Base-by-base conservation (phyloP, 2,113 vertebrate species). In the Regulus satrapa region DNA sequence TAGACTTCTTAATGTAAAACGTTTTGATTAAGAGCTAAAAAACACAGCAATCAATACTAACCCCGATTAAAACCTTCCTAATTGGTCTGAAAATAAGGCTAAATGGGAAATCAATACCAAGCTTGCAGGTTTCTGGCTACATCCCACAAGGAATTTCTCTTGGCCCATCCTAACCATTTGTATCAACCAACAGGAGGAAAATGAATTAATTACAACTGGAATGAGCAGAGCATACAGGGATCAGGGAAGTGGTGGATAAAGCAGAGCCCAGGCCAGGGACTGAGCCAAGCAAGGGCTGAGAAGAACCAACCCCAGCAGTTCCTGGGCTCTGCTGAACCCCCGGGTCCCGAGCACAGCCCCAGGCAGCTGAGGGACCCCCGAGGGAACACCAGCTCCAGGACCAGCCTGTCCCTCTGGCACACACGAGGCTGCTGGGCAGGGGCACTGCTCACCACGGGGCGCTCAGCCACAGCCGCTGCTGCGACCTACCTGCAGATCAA, bases 31-130 rank as follows among this genome's bases (percentile, higher is more conserved):
- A 94, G 83, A 86, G 64, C 55, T 89, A 58, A 74, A 89, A 90
- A 71, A 46, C 8, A 84, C 26, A 73, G 69, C 85, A 85, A 94
- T 96, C 96, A 83, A 94, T 94, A 79, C 17, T 24, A 93, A 72
- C 66, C 26, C 63, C 21, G 40, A 93, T 85, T 91, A 89, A 85
- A 93, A 90, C 72, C 92, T 92, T 66, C 58, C 34, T 89, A 81
- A 96, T 69, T 69, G 87, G 89, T 73, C 77, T 91, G 75, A 73
- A 94, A 93, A 68, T 36, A 80, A 85, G 43, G 62, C 73, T 92
- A 87, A 96, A 92, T 85, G 88, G 51, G 72, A 93, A 97, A 93
- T 96, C 92, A 21, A 95, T 91, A 62, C 20, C 46, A 49, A 66
- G 85, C 89, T 92, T 28, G 63, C 41, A 91, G 38, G 38, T 83